Evolutionary conservation across 2,888 invertebrate genomes (phyloP).

Genomic region (Andrena trimmerana): DNA sequence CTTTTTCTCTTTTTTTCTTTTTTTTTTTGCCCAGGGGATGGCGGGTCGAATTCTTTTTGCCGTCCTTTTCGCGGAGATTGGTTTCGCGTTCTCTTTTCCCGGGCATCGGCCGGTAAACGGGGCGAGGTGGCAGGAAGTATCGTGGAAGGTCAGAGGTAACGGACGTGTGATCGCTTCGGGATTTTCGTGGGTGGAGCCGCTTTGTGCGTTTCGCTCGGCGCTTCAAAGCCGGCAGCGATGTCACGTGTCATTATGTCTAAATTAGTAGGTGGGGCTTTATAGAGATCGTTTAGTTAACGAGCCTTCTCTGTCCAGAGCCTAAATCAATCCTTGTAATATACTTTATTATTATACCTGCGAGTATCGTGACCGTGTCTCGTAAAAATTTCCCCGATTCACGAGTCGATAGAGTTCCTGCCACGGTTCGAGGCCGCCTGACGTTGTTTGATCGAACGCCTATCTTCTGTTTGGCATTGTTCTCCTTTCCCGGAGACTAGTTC

Average conservation of each 20-base stretch:
- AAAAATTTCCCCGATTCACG: too few relatives aligned
- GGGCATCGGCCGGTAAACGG: not conserved
- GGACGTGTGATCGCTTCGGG: not conserved
- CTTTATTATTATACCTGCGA: too few relatives aligned
- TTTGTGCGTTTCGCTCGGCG: not conserved
- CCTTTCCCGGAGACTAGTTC: not conserved
- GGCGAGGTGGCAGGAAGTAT: not conserved
- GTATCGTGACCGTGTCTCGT: too few relatives aligned
- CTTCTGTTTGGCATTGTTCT: conserved; percentile 2
- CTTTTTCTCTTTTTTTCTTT: not conserved
- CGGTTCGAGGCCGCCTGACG: not conserved
- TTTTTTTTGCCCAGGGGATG: not conserved
- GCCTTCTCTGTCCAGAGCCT: too few relatives aligned
- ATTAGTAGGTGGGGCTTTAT: too few relatives aligned
- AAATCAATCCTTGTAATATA: too few relatives aligned
- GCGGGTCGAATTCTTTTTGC: conserved; percentile 1
- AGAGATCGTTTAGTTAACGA: too few relatives aligned
- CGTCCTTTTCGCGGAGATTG: conserved; percentile 26
- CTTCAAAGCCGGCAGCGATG: too few relatives aligned
- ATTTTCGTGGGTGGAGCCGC: conserved; percentile 2
- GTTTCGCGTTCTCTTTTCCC: conserved; percentile 22
- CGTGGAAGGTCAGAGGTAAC: not conserved
- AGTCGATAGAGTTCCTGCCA: too few relatives aligned
- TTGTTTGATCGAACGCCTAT: conserved; percentile 8
- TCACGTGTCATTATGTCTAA: too few relatives aligned